A percentile compares a stretch with the other conserved stretches of the same genome.
These are phyloP conservation scores for Mycogona germanica DNA, from an alignment of 2,888 invertebrate species.

Conservation along the genomic window DNA sequence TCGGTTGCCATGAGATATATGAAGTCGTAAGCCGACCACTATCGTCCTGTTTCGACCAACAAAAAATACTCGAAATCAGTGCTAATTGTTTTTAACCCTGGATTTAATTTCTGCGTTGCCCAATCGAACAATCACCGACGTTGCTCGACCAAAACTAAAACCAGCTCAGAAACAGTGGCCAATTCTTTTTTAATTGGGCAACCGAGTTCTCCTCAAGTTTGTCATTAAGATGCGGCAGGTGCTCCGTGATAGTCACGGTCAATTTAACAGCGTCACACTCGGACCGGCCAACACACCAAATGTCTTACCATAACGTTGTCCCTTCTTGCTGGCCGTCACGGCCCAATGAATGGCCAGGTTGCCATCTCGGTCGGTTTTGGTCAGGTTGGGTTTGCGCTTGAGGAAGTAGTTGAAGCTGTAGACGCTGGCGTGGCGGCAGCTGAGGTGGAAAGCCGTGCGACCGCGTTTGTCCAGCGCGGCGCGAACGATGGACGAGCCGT, in stretches of 20 bases:
- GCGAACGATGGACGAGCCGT: slow-evolving; percentile 1
- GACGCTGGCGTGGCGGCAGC: slow-evolving; percentile 1
- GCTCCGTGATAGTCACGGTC: neutral
- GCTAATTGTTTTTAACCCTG: too few species aligned
- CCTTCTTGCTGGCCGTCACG: neutral
- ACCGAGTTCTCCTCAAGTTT: neutral
- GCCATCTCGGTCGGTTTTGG: slow-evolving; percentile 5
- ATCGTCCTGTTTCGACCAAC: too few species aligned
- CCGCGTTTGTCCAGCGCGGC: slow-evolving; percentile 2
- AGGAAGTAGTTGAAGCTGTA: slow-evolving; percentile 3
- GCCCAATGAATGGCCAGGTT: slow-evolving; percentile 3
- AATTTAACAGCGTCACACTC: neutral
- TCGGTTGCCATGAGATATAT: too few species aligned
- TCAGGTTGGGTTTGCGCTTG: slow-evolving; percentile 6
- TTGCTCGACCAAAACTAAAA: too few species aligned
- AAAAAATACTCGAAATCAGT: too few species aligned
- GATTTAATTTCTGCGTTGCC: too few species aligned
- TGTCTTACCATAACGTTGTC: slow-evolving; percentile 4
- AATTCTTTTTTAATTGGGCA: too few species aligned
- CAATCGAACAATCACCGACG: too few species aligned
- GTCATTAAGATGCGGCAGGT: neutral
- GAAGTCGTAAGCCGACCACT: too few species aligned
- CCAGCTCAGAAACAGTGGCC: too few species aligned
- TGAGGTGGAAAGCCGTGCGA: slow-evolving; percentile 4
- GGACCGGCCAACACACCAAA: neutral